These are phyloP conservation scores for Xanthorhoe spadicearia DNA, from an alignment of 2,888 invertebrate species.

Conservation along the genomic window DNA sequence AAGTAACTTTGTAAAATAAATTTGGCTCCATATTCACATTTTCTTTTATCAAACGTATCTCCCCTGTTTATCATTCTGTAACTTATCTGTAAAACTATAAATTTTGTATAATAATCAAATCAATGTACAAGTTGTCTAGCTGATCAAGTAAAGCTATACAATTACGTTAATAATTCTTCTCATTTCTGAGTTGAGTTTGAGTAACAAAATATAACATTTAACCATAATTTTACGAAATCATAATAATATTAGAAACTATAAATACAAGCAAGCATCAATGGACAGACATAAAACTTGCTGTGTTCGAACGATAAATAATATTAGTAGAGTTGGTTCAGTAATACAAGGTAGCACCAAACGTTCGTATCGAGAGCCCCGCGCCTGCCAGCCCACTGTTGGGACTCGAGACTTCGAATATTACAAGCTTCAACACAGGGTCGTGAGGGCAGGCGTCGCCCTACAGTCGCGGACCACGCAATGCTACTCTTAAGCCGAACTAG, in stretches of 20 bases:
- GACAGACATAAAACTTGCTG: slow-evolving; percentile 2
- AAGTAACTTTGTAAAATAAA: slow-evolving; percentile 9
- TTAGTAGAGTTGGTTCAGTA: background rate
- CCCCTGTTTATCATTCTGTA: background rate
- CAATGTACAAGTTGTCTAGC: slow-evolving; percentile 3
- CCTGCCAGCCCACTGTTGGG: background rate
- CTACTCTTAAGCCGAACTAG: slow-evolving; percentile 1
- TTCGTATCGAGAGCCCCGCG: slow-evolving; percentile 14
- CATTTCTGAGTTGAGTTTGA: background rate
- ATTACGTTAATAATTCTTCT: slow-evolving; percentile 3
- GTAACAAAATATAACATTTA: background rate
- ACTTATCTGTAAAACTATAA: background rate
- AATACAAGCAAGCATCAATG: background rate
- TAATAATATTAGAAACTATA: background rate
- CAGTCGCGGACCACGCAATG: background rate
- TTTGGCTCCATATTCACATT: slow-evolving; percentile 7
- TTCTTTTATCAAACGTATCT: background rate
- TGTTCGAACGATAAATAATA: slow-evolving; percentile 8
- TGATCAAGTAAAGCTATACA: slow-evolving; percentile 8
- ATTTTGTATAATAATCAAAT: background rate
- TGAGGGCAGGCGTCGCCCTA: background rate
- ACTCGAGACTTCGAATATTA: background rate
- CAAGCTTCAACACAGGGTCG: background rate
- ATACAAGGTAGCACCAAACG: slow-evolving; percentile 25
- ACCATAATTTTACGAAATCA: background rate